Conservation (phyloP, 2,888 invertebrate species). For the Enoplolaimus lenunculus region DNA sequence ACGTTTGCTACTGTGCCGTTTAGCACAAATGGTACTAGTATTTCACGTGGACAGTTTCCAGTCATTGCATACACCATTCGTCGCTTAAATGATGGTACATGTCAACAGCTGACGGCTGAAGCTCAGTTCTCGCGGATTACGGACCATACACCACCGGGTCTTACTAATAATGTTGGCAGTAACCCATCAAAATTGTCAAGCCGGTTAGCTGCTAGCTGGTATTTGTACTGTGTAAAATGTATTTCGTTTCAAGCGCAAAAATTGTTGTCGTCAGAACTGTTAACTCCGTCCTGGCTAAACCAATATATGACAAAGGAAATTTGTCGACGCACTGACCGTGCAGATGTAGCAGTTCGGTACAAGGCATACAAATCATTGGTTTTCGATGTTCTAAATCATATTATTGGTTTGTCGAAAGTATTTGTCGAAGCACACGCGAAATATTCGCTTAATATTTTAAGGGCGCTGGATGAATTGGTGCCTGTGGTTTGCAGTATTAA, state of each 20-base stretch:
- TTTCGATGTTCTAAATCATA: slow-evolving; percentile 13
- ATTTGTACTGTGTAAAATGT: neutral
- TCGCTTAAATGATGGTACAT: too few species aligned
- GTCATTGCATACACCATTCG: slow-evolving; percentile 65
- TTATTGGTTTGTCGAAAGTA: slow-evolving; percentile 31
- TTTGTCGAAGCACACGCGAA: slow-evolving; percentile 32
- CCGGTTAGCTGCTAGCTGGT: neutral
- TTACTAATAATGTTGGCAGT: neutral
- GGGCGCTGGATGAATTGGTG: slow-evolving; percentile 32
- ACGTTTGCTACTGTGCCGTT: slow-evolving; percentile 76
- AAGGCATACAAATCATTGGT: neutral
- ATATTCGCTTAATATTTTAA: slow-evolving; percentile 31
- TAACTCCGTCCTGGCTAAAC: too few species aligned
- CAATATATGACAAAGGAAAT: too few species aligned
- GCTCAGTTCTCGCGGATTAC: too few species aligned
- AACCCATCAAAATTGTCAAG: neutral
- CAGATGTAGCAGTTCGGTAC: neutral
- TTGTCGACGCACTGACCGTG: neutral
- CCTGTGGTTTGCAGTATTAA: too few species aligned
- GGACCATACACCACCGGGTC: too few species aligned
- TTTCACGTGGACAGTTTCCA: slow-evolving; percentile 84
- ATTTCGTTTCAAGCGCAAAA: slow-evolving; percentile 6
- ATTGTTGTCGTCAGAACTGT: slow-evolving; percentile 5
- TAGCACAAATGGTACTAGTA: slow-evolving; percentile 89
- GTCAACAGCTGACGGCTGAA: too few species aligned